Conservation (phyloP, 1,140 invertebrate species). For the Pachyrhynchus sulphureomaculatus region DNA sequence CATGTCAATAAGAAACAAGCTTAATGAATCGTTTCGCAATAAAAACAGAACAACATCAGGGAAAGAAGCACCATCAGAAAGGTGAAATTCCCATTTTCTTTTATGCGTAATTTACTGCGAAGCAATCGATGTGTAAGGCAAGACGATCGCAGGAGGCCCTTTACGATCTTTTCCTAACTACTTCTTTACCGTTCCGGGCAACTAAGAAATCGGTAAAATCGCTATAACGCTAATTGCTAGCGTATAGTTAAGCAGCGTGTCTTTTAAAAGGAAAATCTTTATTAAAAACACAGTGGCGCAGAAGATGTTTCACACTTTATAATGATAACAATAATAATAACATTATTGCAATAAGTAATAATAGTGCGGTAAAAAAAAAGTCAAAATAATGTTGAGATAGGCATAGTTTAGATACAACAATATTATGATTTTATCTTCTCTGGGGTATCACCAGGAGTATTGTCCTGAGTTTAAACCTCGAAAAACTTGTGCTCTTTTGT, state of each 20-base stretch:
- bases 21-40: conserved; percentile 28
- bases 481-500: too few relatives aligned
- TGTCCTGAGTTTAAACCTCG: too few relatives aligned
- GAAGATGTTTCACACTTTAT: too few relatives aligned
- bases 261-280: neutral
- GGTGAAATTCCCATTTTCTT: conserved; percentile 24
- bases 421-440: too few relatives aligned
- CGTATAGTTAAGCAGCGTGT: conserved; percentile 5
- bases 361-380: too few relatives aligned
- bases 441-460: too few relatives aligned
- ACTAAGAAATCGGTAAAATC: conserved; percentile 13
- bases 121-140: conserved; percentile 26
- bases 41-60: conserved; percentile 6
- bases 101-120: conserved; percentile 26
- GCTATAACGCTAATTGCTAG: conserved; percentile 17
- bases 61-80: conserved; percentile 3
- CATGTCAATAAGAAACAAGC: conserved; percentile 23
- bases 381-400: too few relatives aligned
- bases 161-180: conserved; percentile 13
- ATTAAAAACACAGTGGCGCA: neutral
- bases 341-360: too few relatives aligned
- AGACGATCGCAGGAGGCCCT: conserved; percentile 15
- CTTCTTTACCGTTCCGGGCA: conserved; percentile 5
- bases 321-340: too few relatives aligned
- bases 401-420: too few relatives aligned